Evolutionary conservation across 1,140 invertebrate genomes (phyloP).

Genomic region (Drosophila albomicans): DNA sequence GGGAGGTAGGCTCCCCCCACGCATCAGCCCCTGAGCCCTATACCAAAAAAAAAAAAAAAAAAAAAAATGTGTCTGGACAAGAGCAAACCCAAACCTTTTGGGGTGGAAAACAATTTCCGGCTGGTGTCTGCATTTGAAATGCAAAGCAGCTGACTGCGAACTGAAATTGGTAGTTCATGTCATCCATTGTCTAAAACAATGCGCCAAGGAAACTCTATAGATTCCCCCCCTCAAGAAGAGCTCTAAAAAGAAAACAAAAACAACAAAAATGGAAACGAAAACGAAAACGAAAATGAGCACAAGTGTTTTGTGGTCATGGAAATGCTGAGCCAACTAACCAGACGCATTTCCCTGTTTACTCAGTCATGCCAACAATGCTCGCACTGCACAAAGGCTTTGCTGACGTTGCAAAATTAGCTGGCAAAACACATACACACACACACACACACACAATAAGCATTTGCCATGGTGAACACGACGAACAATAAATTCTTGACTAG

Average conservation of each 20-base stretch:
- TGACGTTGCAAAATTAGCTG: conserved; percentile 47
- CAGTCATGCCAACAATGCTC: neutral
- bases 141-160: conserved; percentile 33
- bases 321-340: conserved; percentile 21
- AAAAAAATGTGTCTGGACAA: conserved; percentile 22
- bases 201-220: conserved; percentile 37
- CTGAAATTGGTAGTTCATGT: conserved; percentile 39
- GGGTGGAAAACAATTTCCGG: conserved; percentile 37
- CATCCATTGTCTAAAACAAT: conserved; percentile 50
- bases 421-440: neutral
- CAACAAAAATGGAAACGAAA: conserved; percentile 9
- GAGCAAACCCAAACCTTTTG: conserved; percentile 1
- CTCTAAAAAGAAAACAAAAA: too few species aligned
- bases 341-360: conserved; percentile 1
- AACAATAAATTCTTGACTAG: neutral
- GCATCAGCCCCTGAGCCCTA: neutral
- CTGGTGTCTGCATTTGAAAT: conserved; percentile 48
- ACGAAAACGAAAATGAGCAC: conserved; percentile 29
- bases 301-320: conserved; percentile 34
- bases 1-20: neutral
- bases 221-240: conserved; percentile 26
- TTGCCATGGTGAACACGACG: neutral
- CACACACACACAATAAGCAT: neutral
- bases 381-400: conserved; percentile 2
- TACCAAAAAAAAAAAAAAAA: neutral